Evolutionary conservation across 1,140 invertebrate genomes (phyloP), one percentile per base, ranked within the genome.

Genomic region (Brachionus paranguensis): DNA sequence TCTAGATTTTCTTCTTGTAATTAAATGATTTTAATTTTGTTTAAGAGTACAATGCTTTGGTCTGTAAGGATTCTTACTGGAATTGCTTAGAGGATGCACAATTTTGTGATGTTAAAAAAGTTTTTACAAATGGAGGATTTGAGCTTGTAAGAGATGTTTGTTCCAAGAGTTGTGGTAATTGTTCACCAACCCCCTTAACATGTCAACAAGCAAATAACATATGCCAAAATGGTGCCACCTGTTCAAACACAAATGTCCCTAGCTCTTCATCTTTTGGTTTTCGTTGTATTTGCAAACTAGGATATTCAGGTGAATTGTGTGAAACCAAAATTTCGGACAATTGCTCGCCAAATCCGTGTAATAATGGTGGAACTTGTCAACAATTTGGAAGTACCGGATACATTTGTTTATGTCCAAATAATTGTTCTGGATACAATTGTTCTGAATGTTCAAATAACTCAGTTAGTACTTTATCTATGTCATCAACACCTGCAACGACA

Each of bases 261-360:
- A 10, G 2, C 24, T 12, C 3, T 41, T 50, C 43, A 8, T 24
- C 11, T 4, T 60, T 79, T 79, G 45, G 45, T 8, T 83, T 83
- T 70, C 96, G 95, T 0, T 89, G 87, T 68, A 5, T 72, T 14
- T 89, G 87, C 81, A 84, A 86, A n/a, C 83, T 85, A 29, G 87
- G 86, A 50, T 85, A 84, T 70, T 86, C 86, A 83, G 88, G 88
- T n/a, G 27, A 43, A 29, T 76, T 86, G 20, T 86, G 86, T 84
- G 86, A 86, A 70, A 85, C 94, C 27, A 98, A 55, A 79, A 50
- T 37, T 60, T 33, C 47, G 10, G 45, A 85, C 45, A 60, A 43
- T 24, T 85, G 84, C 37, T 29, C 17, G 4, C 65, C 64, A n/a
- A 74, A 47, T 55, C 84, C 79, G 12, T 85, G 84, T 68, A 17